Evolutionary conservation across 2,797 vertebrate genomes (phyloP), one percentile per base, ranked within the genome.

Genomic region (Chromis chromis): DNA sequence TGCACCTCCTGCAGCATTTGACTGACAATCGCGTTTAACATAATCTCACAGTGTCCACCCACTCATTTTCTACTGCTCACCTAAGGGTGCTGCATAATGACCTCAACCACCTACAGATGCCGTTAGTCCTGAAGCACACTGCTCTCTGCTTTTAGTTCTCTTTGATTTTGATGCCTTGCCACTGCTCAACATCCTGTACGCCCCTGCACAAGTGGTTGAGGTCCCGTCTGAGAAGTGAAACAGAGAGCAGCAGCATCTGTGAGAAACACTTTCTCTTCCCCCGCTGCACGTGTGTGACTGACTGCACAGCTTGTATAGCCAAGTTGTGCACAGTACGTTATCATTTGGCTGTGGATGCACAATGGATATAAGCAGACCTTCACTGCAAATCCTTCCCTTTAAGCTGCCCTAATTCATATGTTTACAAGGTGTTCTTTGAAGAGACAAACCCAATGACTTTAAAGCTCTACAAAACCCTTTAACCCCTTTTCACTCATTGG

Each of bases 131-230:
- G 1, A 9, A 62, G 28, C 55, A 1, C 56, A 6, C 17, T 2
- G n/a, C 78, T 76, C 28, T 10, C 16, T 21, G 50, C 16, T 12
- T 50, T 53, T 52, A 6, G 24, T 9, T 63, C 27, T 40, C 60
- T 79, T 76, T 78, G 73, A 79, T 77, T 61, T 4, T 12, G 40
- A 68, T 9, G 21, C 44, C 25, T 46, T n/a, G 63, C 55, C 62
- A 16, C 71, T 19, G 25, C 76, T 55, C 57, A 10, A 87, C 90
- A 88, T 93, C 91, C 91, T 91, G 83, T 69, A 74, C 82, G 49
- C 83, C 82, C 60, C 76, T 76, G 78, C 83, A 77, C 28, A 7
- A 8, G 21, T 8, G 39, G 39, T 28, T 25, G 19, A 70, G 52
- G 61, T 76, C 71, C 59, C 67, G 22, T 74, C 22, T 58, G 68